Evolutionary conservation across 2,113 vertebrate species (phyloP), one percentile per base, ranked within the genome.

Genomic region (Amphilophus citrinellus): DNA sequence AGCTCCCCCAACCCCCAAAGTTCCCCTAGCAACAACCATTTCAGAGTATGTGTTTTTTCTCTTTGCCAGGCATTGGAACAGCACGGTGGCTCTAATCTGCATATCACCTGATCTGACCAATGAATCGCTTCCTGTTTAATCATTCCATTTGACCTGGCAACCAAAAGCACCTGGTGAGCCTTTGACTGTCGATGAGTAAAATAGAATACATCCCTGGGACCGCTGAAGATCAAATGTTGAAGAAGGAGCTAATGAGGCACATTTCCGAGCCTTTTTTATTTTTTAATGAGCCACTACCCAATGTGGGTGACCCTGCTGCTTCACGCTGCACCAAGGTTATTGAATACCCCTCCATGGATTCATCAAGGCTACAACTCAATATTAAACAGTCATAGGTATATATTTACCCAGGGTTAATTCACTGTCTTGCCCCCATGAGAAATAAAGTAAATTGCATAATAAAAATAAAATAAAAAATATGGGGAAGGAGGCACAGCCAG

Each of bases 91-190:
- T 91, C 76, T 92, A 78, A 92, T 93, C 87, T 93, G 91, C 91
- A 93, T 91, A 87, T 90, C 89, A 87, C 90, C 82, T 88, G 91
- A 90, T 91, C 85, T 85, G 89, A 88, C 91, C 91, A 93, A 92
- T 90, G 90, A 88, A 81, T 62, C 2, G 75, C 85, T 81, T 92
- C 88, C 77, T 42, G 84, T 88, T 83, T 83, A 92, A 93, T 93
- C 85, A 88, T 85, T 86, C 80, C 66, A 78, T 92, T 93, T 93
- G 84, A 91, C 92, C 88, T 53, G 83, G 88, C 87, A 94, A 93
- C 88, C 88, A 44, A 85, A 87, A 71, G 90, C 90, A 80, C 79
- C 86, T 42, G 9, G 84, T 13, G 71, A 84, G 91, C 89, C 76
- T 88, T 88, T 79, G 73, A 88, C 80, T 84, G 89, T 71, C 65